phyloP scores from a whole-genome alignment of 2,113 vertebrate species.

The Pelobates fuscus region DNA sequence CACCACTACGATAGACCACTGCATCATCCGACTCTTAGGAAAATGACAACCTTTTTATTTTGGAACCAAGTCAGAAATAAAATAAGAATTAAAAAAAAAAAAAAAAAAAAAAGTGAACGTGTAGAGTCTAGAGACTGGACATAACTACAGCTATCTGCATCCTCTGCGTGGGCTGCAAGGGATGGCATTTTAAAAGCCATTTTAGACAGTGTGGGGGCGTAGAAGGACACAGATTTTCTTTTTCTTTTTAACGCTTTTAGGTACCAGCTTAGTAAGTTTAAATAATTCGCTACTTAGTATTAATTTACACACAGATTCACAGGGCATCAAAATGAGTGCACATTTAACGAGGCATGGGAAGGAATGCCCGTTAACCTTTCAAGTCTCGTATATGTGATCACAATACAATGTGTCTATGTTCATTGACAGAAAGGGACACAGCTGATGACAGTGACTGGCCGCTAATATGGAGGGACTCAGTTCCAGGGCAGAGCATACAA shows the following conservation, averaged over 20 bases:
- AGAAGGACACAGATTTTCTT: background rate
- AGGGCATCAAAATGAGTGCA: too few species aligned
- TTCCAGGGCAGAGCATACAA: background rate
- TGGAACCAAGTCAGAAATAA: background rate
- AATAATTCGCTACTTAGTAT: background rate
- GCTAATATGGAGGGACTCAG: too few species aligned
- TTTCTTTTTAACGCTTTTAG: fast-evolving
- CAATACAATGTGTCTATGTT: too few species aligned
- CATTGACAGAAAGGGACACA: too few species aligned
- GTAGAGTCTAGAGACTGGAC: background rate
- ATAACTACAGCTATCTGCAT: background rate
- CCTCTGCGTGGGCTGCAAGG: background rate
- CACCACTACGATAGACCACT: background rate
- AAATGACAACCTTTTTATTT: background rate
- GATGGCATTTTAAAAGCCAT: background rate
- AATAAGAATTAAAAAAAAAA: too few species aligned
- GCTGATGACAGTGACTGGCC: too few species aligned
- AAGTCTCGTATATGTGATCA: too few species aligned
- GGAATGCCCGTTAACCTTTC: too few species aligned
- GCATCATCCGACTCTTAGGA: slow-evolving; percentile 17
- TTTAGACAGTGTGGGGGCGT: background rate
- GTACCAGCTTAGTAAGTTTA: background rate
- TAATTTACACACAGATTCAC: slow-evolving; percentile 16
- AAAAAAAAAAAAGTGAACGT: background rate
- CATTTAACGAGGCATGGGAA: too few species aligned